These are phyloP conservation scores for Eugnorisma glareosa DNA, from an alignment of 2,888 invertebrate genomes.

Conservation along the genomic window DNA sequence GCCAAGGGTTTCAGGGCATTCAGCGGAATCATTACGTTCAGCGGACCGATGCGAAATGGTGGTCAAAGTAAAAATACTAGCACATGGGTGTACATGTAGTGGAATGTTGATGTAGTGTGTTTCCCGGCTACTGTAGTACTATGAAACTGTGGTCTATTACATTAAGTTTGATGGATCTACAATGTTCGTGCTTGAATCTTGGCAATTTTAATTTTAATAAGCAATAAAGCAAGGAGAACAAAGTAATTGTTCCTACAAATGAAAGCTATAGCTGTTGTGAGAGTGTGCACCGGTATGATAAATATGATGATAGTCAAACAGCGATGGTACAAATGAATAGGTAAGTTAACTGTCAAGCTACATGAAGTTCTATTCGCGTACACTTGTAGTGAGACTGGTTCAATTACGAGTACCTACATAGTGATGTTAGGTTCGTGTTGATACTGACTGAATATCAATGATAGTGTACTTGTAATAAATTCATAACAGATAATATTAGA, in stretches of 20 bases:
- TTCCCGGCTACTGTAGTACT: too few relatives aligned
- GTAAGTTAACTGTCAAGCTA: too few relatives aligned
- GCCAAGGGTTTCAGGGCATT: background rate
- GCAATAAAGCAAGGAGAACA: background rate
- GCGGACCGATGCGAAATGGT: background rate
- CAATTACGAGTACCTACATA: background rate
- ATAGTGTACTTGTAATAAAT: background rate
- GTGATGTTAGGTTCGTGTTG: background rate
- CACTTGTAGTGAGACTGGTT: slow-evolving; percentile 3
- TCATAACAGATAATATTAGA: background rate
- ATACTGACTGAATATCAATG: background rate
- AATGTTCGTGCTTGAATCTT: background rate
- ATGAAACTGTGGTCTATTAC: background rate
- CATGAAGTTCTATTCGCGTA: background rate
- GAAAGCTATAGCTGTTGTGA: background rate
- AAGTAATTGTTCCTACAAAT: background rate
- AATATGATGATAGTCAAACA: background rate
- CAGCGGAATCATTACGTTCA: background rate
- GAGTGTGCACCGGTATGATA: background rate
- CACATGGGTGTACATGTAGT: background rate
- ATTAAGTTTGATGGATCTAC: background rate
- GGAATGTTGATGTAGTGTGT: background rate
- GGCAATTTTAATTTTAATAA: background rate
- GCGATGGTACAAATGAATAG: slow-evolving; percentile 10
- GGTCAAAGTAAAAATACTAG: background rate